phyloP scores from a whole-genome alignment of 1,140 invertebrate species.

The Magallana gigas region DNA sequence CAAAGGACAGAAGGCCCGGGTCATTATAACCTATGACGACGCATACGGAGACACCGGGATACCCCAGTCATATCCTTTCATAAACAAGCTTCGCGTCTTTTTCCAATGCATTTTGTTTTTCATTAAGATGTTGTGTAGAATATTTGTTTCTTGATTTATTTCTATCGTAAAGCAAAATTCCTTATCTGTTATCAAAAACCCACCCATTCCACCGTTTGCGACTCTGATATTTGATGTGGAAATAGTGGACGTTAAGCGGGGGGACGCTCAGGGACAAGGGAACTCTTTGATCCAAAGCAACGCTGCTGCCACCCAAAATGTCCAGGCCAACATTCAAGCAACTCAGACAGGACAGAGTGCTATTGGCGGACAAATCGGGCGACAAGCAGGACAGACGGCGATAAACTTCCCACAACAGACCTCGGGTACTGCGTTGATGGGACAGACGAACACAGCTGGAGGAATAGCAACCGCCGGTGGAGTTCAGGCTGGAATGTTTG shows the following conservation, averaged over 20 bases:
- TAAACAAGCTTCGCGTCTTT: not conserved
- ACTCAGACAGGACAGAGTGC: not conserved
- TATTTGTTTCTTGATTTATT: too few species aligned
- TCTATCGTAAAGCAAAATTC: not conserved
- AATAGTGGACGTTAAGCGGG: constrained; percentile 67
- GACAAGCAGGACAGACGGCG: not conserved
- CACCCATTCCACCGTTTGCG: constrained; percentile 89
- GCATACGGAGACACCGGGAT: constrained; percentile 46
- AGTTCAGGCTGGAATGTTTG: not conserved
- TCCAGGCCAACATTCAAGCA: constrained; percentile 14
- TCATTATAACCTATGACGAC: constrained; percentile 43
- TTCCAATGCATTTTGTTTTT: too few species aligned
- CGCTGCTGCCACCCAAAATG: not conserved
- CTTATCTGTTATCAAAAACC: constrained; percentile 1
- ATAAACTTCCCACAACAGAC: not conserved
- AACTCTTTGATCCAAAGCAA: not conserved
- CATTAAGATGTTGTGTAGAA: too few species aligned
- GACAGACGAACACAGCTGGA: not conserved
- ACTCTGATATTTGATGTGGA: constrained; percentile 94
- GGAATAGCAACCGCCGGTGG: not conserved
- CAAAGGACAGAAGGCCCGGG: constrained; percentile 37
- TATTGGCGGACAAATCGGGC: not conserved
- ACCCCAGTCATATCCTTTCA: constrained; percentile 47
- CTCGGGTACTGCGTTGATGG: not conserved
- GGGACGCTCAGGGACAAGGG: not conserved